These are phyloP conservation scores for Dastarcus helophoroides DNA, from an alignment of 2,888 invertebrate species.

Conservation along the genomic window DNA sequence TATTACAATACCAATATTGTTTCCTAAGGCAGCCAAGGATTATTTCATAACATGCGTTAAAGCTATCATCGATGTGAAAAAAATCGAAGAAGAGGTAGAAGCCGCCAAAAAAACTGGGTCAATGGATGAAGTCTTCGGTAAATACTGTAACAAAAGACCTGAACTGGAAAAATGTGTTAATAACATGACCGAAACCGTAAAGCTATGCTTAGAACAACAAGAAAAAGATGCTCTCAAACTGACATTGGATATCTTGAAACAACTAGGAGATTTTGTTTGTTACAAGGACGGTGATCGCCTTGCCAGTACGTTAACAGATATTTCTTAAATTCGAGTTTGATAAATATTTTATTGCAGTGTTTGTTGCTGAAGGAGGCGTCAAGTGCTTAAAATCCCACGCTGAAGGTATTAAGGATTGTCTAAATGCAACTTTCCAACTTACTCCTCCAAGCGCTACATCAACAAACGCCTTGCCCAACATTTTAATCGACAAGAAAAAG, in stretches of 20 bases:
- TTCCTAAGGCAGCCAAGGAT: slow-evolving; percentile 24
- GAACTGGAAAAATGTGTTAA: slow-evolving; percentile 35
- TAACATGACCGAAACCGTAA: slow-evolving; percentile 34
- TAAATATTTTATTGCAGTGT: slow-evolving; percentile 42
- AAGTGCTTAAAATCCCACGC: slow-evolving; percentile 38
- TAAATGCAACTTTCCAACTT: slow-evolving; percentile 33
- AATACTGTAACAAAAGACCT: slow-evolving; percentile 40
- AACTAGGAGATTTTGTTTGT: slow-evolving; percentile 41
- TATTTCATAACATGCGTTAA: slow-evolving; percentile 30
- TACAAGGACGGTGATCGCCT: slow-evolving; percentile 46
- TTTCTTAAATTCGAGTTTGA: not conserved
- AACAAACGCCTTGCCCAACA: slow-evolving; percentile 28
- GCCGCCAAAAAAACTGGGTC: slow-evolving; percentile 42
- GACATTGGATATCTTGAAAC: slow-evolving; percentile 37
- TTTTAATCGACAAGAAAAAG: too few species aligned
- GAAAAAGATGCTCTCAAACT: slow-evolving; percentile 37
- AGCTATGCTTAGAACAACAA: slow-evolving; percentile 37
- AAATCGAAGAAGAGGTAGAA: slow-evolving; percentile 38
- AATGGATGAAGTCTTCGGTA: slow-evolving; percentile 43
- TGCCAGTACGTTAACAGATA: slow-evolving; percentile 38
- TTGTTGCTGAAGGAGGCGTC: slow-evolving; percentile 40
- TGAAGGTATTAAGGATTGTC: slow-evolving; percentile 33
- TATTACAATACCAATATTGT: too few species aligned
- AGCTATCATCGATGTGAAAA: slow-evolving; percentile 33
- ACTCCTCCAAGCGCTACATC: slow-evolving; percentile 24